A percentile compares a stretch with the other conserved stretches of the same genome.
These are phyloP conservation scores for Dicranocentrus wangi DNA, from an alignment of 2,888 invertebrate genomes.

Conservation along the genomic window DNA sequence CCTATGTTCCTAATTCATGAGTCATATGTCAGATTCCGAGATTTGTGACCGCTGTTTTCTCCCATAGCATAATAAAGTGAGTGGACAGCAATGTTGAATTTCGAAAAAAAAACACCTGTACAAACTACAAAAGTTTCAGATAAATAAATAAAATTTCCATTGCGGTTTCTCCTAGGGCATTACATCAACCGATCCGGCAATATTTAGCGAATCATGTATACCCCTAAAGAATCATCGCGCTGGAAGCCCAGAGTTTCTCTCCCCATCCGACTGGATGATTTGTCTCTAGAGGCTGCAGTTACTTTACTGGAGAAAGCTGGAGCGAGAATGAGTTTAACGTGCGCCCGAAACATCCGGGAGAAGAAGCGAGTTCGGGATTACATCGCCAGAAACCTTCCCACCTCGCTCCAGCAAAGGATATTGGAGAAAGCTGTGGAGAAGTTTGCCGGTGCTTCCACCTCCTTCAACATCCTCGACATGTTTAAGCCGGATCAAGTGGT, in stretches of 20 bases:
- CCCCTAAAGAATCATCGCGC: conserved; percentile 45
- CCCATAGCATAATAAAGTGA: too few relatives aligned
- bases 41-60: too few relatives aligned
- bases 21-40: too few relatives aligned
- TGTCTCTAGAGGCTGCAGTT: conserved; percentile 18
- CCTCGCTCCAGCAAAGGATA: conserved; percentile 32
- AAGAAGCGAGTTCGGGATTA: conserved; percentile 45
- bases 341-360: conserved; percentile 23
- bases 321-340: not conserved
- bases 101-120: too few relatives aligned
- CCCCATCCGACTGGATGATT: conserved; percentile 29
- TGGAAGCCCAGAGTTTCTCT: conserved; percentile 24
- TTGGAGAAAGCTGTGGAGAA: conserved; percentile 23
- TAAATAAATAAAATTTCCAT: too few relatives aligned
- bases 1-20: too few relatives aligned
- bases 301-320: not conserved
- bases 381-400: conserved; percentile 27
- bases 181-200: too few relatives aligned
- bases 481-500: conserved; percentile 36
- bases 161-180: too few relatives aligned
- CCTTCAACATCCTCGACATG: conserved; percentile 45
- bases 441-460: conserved; percentile 24
- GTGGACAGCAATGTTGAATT: too few relatives aligned
- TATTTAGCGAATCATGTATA: conserved; percentile 40
- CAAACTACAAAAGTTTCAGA: too few relatives aligned